A percentile compares a stretch with the other conserved stretches of the same genome.
These are phyloP conservation scores for Heterotilapia buettikoferi DNA, from an alignment of 2,113 vertebrate species.

Conservation along the genomic window DNA sequence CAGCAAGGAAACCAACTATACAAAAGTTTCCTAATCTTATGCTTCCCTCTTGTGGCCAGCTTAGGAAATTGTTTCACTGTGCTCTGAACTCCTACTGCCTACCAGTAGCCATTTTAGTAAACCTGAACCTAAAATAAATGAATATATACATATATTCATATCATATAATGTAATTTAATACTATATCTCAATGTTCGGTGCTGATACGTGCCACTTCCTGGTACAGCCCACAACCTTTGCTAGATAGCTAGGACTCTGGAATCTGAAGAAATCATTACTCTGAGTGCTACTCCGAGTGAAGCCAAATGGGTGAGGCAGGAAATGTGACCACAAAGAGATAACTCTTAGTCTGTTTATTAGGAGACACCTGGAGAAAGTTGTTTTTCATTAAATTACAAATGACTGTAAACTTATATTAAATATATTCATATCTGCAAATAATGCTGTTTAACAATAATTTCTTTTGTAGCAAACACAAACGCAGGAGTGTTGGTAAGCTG, in stretches of 20 bases:
- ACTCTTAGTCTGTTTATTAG: neutral
- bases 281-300: neutral
- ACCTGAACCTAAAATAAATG: neutral
- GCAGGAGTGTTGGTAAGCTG: neutral
- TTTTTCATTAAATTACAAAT: neutral
- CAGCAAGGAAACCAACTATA: neutral
- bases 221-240: neutral
- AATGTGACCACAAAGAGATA: neutral
- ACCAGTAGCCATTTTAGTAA: neutral
- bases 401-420: neutral
- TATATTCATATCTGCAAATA: neutral
- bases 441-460: neutral
- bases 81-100: neutral
- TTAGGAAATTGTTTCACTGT: neutral
- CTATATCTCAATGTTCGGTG: neutral
- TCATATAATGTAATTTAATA: neutral
- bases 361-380: neutral
- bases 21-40: slow-evolving; percentile 23
- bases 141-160: neutral
- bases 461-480: neutral
- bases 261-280: neutral
- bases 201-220: neutral
- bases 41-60: slow-evolving; percentile 32
- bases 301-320: neutral
- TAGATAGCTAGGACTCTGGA: neutral